Evolutionary conservation across 37 sponge, comb jelly and placozoan species (phyloP), one percentile per base, ranked within the genome.

Genomic region (Crambe crambe): DNA sequence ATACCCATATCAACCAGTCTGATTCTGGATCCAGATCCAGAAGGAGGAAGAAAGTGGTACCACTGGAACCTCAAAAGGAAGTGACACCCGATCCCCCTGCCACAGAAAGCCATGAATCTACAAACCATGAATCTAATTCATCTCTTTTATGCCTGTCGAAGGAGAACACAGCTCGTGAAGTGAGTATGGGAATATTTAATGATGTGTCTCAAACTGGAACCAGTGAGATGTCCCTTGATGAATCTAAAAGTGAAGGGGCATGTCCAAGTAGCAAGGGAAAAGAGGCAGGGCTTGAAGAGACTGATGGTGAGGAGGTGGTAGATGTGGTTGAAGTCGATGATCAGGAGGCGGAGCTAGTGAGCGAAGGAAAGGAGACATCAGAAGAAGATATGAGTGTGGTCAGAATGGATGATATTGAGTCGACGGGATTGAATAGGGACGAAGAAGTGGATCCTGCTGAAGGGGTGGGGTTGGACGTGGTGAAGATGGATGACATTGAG

Each of bases 381-480:
- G 73, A 37, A 8, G 47, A 41, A 26, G n/a, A n/a, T n/a, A 21
- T 25, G 39, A 34, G 5, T 27, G 73, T 42, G 5, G 72, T 32
- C 37, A 3, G 26, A 27, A 17, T 26, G 43, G 34, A 29, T 17
- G 65, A 61, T 57, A 41, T 39, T 30, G 41, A 18, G 84, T 12
- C 76, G 22, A 57, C 1, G 58, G 71, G 82, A n/a, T 27, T n/a
- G 37, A 42, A 40, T 35, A 58, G 42, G 64, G 37, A 30, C 21
- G 69, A 43, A 34, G 67, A 20, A 3, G 42, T 41, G 10, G 44
- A 29, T 18, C 4, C 21, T 58, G 4, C 18, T 34, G 39, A 37
- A 44, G 4, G 60, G 34, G 61, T 15, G 32, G 57, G 72, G 77
- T 39, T 0, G 42, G 69, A 56, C 35, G 76, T 56, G 56, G 60